A percentile compares a stretch with the other conserved stretches of the same genome.
These are phyloP conservation scores for Speoplatyrhinus poulsoni DNA, from an alignment of 2,113 vertebrate species.

Conservation along the genomic window DNA sequence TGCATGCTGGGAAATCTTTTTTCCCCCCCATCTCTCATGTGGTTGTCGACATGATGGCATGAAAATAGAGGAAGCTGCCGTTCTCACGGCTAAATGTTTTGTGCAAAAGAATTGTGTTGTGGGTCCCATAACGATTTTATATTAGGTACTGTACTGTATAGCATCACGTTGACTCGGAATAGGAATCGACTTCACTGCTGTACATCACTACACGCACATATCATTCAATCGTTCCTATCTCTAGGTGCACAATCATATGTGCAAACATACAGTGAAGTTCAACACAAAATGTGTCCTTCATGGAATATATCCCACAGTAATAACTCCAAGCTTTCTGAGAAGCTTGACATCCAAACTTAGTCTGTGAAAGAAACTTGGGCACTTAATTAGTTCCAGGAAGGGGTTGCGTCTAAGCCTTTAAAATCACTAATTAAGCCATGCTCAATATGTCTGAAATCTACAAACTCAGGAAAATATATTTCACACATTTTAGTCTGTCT, in stretches of 20 bases:
- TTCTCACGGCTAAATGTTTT: not conserved
- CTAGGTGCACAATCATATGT: not conserved
- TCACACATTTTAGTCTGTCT: constrained; percentile 15
- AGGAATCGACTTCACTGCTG: not conserved
- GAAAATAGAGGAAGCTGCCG: constrained; percentile 5
- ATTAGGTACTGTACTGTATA: not conserved
- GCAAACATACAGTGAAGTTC: too few relatives aligned
- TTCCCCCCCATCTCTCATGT: constrained; percentile 11
- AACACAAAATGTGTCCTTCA: not conserved
- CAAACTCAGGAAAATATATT: constrained; percentile 43
- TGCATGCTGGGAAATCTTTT: not conserved
- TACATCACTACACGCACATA: not conserved
- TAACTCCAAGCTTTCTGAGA: not conserved
- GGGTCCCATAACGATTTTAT: not conserved
- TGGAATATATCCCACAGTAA: too few relatives aligned
- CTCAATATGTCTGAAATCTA: constrained; percentile 40
- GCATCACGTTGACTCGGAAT: not conserved
- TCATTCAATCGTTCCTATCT: not conserved
- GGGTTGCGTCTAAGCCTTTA: constrained; percentile 11
- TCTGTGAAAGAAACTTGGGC: constrained; percentile 15
- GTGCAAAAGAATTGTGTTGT: not conserved
- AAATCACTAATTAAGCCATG: constrained; percentile 13
- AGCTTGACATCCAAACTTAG: not conserved
- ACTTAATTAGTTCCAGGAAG: constrained; percentile 43
- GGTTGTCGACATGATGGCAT: not conserved